Percentiles rank a stretch among this genome's conserved stretches.
These are phyloP conservation scores for Drosophila nikananu DNA, from an alignment of 1,140 invertebrate species.

Conservation along the genomic window DNA sequence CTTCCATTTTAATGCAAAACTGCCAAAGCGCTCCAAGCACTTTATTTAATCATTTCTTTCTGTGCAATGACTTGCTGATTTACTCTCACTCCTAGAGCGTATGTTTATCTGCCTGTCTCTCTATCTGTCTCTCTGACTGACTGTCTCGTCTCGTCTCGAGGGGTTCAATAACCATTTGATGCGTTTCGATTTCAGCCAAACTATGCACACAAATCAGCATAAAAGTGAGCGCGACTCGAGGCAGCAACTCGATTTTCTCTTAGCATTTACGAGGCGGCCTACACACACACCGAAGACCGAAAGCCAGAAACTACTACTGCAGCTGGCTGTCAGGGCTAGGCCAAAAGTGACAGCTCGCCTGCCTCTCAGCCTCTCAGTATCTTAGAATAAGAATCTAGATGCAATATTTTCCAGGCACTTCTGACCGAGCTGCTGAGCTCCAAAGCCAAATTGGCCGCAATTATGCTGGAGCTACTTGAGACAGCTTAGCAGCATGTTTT, in stretches of 20 bases:
- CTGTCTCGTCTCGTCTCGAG: slow-evolving; percentile 34
- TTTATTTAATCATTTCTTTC: slow-evolving; percentile 7
- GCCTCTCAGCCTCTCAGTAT: slow-evolving; percentile 23
- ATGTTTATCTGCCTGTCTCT: slow-evolving; percentile 14
- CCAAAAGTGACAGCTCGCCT: slow-evolving; percentile 60
- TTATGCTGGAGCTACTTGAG: slow-evolving; percentile 28
- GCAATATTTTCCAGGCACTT: slow-evolving; percentile 28
- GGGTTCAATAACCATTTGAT: slow-evolving; percentile 78
- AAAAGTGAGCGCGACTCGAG: slow-evolving; percentile 59
- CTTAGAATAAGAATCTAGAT: slow-evolving; percentile 32
- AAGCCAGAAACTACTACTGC: slow-evolving; percentile 36
- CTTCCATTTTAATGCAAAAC: background rate
- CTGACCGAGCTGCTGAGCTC: background rate
- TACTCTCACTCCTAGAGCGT: slow-evolving; percentile 24
- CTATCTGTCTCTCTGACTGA: slow-evolving; percentile 14
- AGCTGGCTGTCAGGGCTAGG: slow-evolving; percentile 68
- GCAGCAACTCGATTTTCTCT: slow-evolving; percentile 57
- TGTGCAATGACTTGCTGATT: slow-evolving; percentile 37
- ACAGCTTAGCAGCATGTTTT: slow-evolving; percentile 5
- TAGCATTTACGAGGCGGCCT: slow-evolving; percentile 23
- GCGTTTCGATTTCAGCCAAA: slow-evolving; percentile 64
- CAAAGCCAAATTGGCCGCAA: slow-evolving; percentile 20
- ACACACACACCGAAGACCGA: slow-evolving; percentile 23
- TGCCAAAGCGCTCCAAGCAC: background rate
- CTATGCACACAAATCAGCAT: slow-evolving; percentile 64